phyloP scores from a whole-genome alignment of 2,888 invertebrate genomes.

The Habroteleia sp. region DNA sequence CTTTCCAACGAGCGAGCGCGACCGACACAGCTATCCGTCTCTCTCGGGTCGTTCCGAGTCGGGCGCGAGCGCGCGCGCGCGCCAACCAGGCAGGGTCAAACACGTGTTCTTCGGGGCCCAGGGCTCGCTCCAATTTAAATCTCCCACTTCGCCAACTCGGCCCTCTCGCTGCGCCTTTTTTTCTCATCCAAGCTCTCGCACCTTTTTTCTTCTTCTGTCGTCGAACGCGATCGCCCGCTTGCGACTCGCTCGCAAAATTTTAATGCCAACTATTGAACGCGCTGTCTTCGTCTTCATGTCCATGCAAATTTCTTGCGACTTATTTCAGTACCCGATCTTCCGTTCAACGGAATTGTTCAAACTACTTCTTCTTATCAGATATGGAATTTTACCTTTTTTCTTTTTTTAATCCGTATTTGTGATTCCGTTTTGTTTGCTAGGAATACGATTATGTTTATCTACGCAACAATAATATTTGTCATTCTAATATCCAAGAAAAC shows the following conservation, averaged over 20 bases:
- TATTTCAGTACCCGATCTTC: too few species aligned
- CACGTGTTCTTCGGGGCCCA: constrained; percentile 56
- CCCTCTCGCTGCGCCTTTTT: constrained; percentile 8
- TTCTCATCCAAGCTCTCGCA: not conserved
- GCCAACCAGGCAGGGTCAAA: constrained; percentile 53
- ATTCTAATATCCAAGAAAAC: too few species aligned
- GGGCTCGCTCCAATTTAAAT: constrained; percentile 54
- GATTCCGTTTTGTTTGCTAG: too few species aligned
- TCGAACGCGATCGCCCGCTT: not conserved
- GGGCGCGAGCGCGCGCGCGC: constrained; percentile 32
- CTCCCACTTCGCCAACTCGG: constrained; percentile 19
- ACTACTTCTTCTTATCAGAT: too few species aligned
- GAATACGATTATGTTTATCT: too few species aligned
- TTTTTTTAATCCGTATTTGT: too few species aligned
- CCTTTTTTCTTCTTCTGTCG: constrained; percentile 2
- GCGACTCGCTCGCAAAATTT: not conserved
- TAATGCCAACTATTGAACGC: not conserved
- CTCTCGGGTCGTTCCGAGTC: constrained; percentile 10
- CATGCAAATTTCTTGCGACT: too few species aligned
- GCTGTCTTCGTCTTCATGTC: not conserved
- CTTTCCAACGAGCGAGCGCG: constrained; percentile 79
- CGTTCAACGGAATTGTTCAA: too few species aligned
- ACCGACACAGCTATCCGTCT: constrained; percentile 19
- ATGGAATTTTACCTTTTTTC: too few species aligned
- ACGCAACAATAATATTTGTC: too few species aligned